Base-by-base conservation (phyloP, 2,113 vertebrate genomes). In the Triplophysa siluroides region DNA sequence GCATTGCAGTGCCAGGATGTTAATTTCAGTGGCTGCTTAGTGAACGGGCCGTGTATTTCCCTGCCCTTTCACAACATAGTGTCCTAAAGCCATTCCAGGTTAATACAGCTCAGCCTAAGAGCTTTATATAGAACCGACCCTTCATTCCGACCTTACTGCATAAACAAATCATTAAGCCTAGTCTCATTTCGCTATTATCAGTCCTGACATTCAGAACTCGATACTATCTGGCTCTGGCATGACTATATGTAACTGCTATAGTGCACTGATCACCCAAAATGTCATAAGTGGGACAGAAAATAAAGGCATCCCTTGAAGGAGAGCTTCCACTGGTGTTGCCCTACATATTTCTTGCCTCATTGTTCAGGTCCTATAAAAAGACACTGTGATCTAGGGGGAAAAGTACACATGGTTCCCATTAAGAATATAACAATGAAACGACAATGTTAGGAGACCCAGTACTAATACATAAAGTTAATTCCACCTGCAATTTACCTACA, bases 261-360 rank as follows among this genome's bases (percentile, higher is more conserved):
- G 33, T 60, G 33, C 50, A 3, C 47, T 65, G 70, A 80, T 72
- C 60, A 73, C 29, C 68, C 19, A 75, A 69, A 79, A 67, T 74
- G 52, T 68, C 72, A 78, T 43, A 84, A 92, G 79, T 90, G 86
- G 88, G 88, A 82, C 89, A 91, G 82, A 86, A 90, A 54, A 90
- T 85, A 88, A 90, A 89, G 89, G 89, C 90, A 89, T 91, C 85
- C 90, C 91, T 90, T 88, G 74, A 87, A 89, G 82, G 87, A 87
- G 70, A 76, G 85, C 84, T 86, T 87, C 71, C 84, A 83, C 87
- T 89, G 87, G 88, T 86, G 85, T 74, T 92, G 89, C 87, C 90
- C 91, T 92, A 92, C 85, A 92, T 92, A 87, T 84, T 79, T 75
- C 81, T 85, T 78, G 10, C 67, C 81, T 78, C 56, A 81, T 68